Evolutionary conservation across 35 echinoderm and acorn worm species (phyloP), one percentile per base, ranked within the genome.

Genomic region (Nesometra sesokonis): DNA sequence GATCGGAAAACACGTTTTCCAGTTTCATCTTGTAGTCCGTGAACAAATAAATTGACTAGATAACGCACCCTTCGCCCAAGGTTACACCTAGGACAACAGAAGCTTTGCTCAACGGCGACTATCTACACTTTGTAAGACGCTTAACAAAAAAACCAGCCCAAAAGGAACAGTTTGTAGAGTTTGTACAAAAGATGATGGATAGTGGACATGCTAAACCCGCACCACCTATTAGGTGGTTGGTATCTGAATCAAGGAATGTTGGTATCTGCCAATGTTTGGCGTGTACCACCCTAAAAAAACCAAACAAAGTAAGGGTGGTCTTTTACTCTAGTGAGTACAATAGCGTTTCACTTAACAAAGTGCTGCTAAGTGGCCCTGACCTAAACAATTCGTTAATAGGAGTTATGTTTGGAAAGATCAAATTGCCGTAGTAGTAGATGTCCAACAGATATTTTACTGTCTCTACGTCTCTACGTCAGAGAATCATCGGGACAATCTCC

Each of bases 261-360:
- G 89, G 89, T 90, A 90, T 78, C 77, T 90, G n/a, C 89, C 89
- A 27, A 80, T 87, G 32, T 90, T 90, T 47, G 90, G 90, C 13
- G 78, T 86, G 17, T 52, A 90, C 35, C 88, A 90, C 34, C 82
- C 77, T n/a, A 23, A 19, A 86, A 32, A 86, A 87, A 27, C 35
- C 77, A 0, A 84, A 80, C 77, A 27, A 88, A 83, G 88, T 40
- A 32, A 35, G 81, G 76, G 79, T 87, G 27, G 80, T 83, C 3
- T 86, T 46, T 33, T 46, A 93, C 76, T 85, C 80, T 43, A 83
- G 87, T 11, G 57, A 36, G 32, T 88, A 83, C 37, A 5, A 90
- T 80, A 88, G 92, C 0, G 76, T 79, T 0, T 93, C 92, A 0
- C 47, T 94, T 19, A 93, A 93, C 33, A 37, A 78, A 17, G 67